These are phyloP conservation scores for Crenuchus spilurus DNA, from an alignment of 2,797 vertebrate species.

Conservation along the genomic window DNA sequence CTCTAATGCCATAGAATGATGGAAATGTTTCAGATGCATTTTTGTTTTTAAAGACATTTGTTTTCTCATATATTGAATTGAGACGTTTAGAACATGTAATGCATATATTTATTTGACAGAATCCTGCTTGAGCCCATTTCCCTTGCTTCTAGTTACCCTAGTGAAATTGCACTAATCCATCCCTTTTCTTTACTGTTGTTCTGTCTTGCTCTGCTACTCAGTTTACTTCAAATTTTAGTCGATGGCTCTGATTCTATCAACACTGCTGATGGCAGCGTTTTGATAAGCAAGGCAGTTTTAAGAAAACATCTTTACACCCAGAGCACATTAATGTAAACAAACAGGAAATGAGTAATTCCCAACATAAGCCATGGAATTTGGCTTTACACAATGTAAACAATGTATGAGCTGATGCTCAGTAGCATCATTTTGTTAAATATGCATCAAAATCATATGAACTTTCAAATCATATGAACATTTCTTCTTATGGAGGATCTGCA, in stretches of 20 bases:
- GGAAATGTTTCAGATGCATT: neutral
- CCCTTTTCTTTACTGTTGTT: slow-evolving; percentile 58
- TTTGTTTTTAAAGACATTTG: neutral
- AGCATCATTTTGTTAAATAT: too few species aligned
- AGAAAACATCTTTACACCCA: neutral
- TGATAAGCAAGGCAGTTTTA: neutral
- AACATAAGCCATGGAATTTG: too few species aligned
- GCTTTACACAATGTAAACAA: too few species aligned
- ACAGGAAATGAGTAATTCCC: neutral
- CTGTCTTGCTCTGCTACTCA: slow-evolving; percentile 53
- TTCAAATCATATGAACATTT: neutral
- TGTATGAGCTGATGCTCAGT: too few species aligned
- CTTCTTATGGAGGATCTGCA: neutral
- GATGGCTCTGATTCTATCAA: slow-evolving; percentile 35
- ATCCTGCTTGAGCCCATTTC: slow-evolving; percentile 48
- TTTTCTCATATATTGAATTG: slow-evolving; percentile 26
- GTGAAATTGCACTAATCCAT: slow-evolving; percentile 79
- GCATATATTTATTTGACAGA: slow-evolving; percentile 32
- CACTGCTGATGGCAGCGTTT: neutral
- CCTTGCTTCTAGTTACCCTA: slow-evolving; percentile 45
- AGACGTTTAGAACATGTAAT: slow-evolving; percentile 2
- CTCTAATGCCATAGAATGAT: neutral
- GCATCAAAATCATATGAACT: too few species aligned
- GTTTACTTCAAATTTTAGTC: slow-evolving; percentile 53
- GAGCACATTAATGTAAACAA: neutral